Evolutionary conservation across 2,888 invertebrate species (phyloP), one percentile per base, ranked within the genome.

Genomic region (Lithophane leautieri): DNA sequence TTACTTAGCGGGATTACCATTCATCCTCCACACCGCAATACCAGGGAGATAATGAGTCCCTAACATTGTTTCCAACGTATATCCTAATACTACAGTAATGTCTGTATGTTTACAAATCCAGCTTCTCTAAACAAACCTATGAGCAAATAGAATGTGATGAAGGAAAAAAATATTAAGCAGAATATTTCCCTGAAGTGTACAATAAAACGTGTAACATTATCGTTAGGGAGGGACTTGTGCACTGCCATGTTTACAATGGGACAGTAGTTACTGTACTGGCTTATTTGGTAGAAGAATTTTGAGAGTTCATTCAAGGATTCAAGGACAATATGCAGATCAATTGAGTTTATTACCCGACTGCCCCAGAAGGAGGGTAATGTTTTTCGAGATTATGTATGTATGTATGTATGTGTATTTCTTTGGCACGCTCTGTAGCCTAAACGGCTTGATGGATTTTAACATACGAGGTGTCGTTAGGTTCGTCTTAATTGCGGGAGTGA

Each of bases 141-240:
- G 11, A 61, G 25, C 67, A 76, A 81, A 87, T 61, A 71, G 19
- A 62, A 80, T 68, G 80, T 75, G 76, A 88, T 82, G 83, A 85
- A 86, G 82, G 80, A 83, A 85, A 82, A 82, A 86, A 87, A 88
- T 86, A 89, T 88, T 86, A 79, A 81, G 63, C 75, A 34, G 81
- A 86, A 84, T 87, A 89, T 87, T 88, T 87, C 87, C 87, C 90
- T 66, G 78, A 84, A 86, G 89, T 86, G 80, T 60, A 84, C 83
- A 84, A 84, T 83, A 85, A 88, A 89, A 88, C 75, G 81, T 82
- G 73, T 81, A 82, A 82, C 81, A 82, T 84, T 76, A 82, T 81
- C 74, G 73, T 76, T 79, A 79, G 76, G 70, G 66, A 79, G 76
- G 70, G 66, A 28, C 25, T 19, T 40, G 44, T 65, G 78, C 63